Conservation (phyloP, 2,888 invertebrate species). For the Romanomermis culicivorax region DNA sequence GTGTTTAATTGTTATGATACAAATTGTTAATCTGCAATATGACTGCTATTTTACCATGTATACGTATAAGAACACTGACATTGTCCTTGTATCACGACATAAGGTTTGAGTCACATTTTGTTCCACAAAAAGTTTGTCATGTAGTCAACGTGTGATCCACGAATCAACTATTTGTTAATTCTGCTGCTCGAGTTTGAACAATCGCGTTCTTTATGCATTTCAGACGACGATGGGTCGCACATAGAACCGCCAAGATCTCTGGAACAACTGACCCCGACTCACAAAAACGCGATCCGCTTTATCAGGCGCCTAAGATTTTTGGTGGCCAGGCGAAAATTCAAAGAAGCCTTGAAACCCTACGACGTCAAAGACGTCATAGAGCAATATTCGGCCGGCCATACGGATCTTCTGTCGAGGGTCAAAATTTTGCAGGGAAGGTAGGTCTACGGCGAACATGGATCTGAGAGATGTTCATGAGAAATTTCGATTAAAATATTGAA, state of each 20-base stretch:
- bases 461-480: not conserved
- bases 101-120: no score
- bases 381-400: conserved; percentile 56
- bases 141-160: no score
- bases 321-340: conserved; percentile 77
- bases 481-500: no score
- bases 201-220: no score
- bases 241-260: conserved; percentile 13
- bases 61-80: no score
- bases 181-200: no score
- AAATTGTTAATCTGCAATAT: no score
- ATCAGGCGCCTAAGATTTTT: conserved; percentile 84
- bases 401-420: conserved; percentile 68
- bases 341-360: conserved; percentile 79
- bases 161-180: no score
- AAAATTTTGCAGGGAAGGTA: conserved; percentile 53
- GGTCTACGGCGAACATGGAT: not conserved
- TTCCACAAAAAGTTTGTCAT: no score
- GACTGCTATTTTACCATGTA: no score
- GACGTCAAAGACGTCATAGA: conserved; percentile 92
- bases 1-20: no score
- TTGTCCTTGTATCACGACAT: no score
- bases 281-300: conserved; percentile 71
- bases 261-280: conserved; percentile 51
- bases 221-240: conserved; percentile 18